phyloP scores from a whole-genome alignment of 1,140 invertebrate species.

The Papilio dardanus region DNA sequence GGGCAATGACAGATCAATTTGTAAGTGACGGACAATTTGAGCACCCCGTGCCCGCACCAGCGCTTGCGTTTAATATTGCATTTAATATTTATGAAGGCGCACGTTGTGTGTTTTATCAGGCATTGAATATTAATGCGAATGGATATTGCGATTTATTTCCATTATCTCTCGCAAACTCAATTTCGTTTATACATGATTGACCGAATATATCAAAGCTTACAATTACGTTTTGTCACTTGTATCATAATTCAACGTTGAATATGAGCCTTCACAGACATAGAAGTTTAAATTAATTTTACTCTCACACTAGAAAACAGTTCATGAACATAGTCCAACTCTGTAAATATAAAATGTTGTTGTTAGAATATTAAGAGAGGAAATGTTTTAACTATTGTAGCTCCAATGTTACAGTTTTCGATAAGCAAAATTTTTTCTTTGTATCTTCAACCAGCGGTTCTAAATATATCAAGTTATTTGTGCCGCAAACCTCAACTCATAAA shows the following conservation, averaged over 20 bases:
- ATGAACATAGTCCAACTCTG: background rate
- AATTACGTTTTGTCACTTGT: background rate
- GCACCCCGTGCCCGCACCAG: background rate
- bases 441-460: slow-evolving; percentile 49
- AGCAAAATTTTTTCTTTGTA: slow-evolving; percentile 42
- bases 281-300: background rate
- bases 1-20: slow-evolving; percentile 47
- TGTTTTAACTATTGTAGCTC: background rate
- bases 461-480: slow-evolving; percentile 53
- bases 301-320: background rate
- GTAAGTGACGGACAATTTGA: slow-evolving; percentile 36
- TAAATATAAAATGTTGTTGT: background rate
- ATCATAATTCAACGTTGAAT: background rate
- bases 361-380: background rate
- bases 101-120: slow-evolving; percentile 29
- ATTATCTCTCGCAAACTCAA: slow-evolving; percentile 32
- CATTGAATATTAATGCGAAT: slow-evolving; percentile 35
- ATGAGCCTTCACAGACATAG: background rate
- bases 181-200: slow-evolving; percentile 26
- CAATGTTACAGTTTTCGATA: background rate
- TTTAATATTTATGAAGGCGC: slow-evolving; percentile 36
- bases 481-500: slow-evolving; percentile 56
- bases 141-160: slow-evolving; percentile 33
- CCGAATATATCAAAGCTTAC: slow-evolving; percentile 17
- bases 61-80: slow-evolving; percentile 29